Conservation (phyloP, 2,888 invertebrate species). For the Platypus cylindrus region DNA sequence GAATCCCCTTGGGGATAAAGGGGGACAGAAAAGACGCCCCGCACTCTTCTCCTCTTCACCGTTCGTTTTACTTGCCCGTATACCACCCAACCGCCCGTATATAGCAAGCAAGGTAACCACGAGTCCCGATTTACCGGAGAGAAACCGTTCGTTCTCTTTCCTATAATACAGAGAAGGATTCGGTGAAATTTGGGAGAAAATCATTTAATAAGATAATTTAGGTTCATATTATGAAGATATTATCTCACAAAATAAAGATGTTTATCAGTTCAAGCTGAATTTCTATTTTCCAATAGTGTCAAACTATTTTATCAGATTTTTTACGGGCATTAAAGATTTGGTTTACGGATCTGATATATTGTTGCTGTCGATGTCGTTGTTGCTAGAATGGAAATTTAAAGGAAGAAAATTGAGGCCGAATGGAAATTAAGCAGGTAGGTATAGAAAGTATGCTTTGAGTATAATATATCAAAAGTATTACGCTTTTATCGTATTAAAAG, state of each 20-base stretch:
- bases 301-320: background rate
- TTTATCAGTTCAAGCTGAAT: too few relatives aligned
- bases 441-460: too few relatives aligned
- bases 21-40: constrained; percentile 12
- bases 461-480: too few relatives aligned
- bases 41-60: too few relatives aligned
- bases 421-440: constrained; percentile 17
- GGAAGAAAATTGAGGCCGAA: constrained; percentile 17
- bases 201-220: background rate
- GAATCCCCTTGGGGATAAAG: constrained; percentile 7
- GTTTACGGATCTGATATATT: constrained; percentile 7
- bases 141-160: constrained; percentile 14
- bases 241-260: too few relatives aligned
- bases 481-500: too few relatives aligned
- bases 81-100: constrained; percentile 24
- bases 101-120: constrained; percentile 29
- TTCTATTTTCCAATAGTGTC: background rate
- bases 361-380: too few relatives aligned
- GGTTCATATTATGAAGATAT: background rate
- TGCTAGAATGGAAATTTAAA: constrained; percentile 15
- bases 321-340: background rate
- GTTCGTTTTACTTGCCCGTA: too few relatives aligned
- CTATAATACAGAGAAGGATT: constrained; percentile 7
- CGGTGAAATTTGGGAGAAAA: background rate
- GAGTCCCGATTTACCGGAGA: constrained; percentile 24